Evolutionary conservation across 2,888 invertebrate genomes (phyloP).

Genomic region (Diachrysia chrysitis): DNA sequence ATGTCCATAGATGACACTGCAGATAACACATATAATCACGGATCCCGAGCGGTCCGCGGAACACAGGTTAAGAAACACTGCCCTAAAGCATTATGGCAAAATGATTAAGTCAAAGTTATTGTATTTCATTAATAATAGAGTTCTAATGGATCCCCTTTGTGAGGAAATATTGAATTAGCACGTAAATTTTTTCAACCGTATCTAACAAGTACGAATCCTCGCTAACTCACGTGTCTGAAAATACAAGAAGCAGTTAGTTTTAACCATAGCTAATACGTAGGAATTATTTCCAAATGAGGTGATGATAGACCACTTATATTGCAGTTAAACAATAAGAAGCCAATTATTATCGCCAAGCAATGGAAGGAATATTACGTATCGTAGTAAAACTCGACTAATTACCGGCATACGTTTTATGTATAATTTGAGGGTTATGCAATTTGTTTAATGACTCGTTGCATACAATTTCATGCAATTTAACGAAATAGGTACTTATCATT

Average conservation of each 20-base stretch:
- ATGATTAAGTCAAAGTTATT: not conserved
- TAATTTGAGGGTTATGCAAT: slow-evolving; percentile 64
- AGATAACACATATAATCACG: no score
- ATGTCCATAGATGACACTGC: no score
- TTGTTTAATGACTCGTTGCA: slow-evolving; percentile 63
- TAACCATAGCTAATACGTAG: slow-evolving; percentile 37
- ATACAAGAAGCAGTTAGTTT: slow-evolving; percentile 22
- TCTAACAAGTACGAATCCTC: not conserved
- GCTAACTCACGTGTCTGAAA: slow-evolving; percentile 6
- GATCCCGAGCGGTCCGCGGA: no score
- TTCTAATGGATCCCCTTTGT: not conserved
- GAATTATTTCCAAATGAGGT: slow-evolving; percentile 49
- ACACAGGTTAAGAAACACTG: no score
- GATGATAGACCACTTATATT: slow-evolving; percentile 52
- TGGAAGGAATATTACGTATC: slow-evolving; percentile 54
- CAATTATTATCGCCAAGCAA: slow-evolving; percentile 57
- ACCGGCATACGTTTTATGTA: slow-evolving; percentile 58
- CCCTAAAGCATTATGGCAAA: no score
- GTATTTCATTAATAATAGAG: not conserved
- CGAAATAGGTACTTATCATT: slow-evolving; percentile 51
- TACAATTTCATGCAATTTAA: slow-evolving; percentile 66
- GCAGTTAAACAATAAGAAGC: slow-evolving; percentile 51
- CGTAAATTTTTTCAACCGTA: not conserved
- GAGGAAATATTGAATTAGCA: not conserved
- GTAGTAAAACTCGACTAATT: slow-evolving; percentile 63